Conservation (phyloP, 2,797 vertebrate species). For the Urocyon cinereoargenteus region DNA sequence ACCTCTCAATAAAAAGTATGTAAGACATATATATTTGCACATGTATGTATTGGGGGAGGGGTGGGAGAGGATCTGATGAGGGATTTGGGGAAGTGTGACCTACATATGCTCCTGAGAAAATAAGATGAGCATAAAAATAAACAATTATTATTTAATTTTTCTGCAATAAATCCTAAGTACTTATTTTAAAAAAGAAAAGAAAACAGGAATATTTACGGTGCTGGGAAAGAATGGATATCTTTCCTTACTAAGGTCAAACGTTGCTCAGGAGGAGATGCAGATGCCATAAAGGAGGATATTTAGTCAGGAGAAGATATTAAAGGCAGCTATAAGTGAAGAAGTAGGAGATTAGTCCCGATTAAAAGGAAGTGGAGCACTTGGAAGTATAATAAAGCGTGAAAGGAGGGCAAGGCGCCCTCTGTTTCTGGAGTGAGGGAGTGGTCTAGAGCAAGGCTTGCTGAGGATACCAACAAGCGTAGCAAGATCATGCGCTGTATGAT, state of each 20-base stretch:
- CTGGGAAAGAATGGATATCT: background rate
- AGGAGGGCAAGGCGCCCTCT: background rate
- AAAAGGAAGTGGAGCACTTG: background rate
- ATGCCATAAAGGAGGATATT: background rate
- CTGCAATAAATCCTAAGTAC: background rate
- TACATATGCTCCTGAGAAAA: background rate
- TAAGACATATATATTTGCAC: background rate
- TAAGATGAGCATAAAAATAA: background rate
- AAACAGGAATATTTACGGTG: background rate
- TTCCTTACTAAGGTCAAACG: background rate
- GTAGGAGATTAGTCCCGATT: too few relatives aligned
- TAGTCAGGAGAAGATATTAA: background rate
- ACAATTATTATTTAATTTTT: background rate
- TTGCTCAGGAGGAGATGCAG: background rate
- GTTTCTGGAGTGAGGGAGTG: background rate
- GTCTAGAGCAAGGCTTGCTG: background rate
- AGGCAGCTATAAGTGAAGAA: background rate
- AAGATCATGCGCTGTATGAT: background rate
- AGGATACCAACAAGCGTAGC: background rate
- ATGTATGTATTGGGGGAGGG: too few relatives aligned
- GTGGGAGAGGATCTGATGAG: background rate
- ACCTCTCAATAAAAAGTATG: background rate
- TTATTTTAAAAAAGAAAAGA: constrained; percentile 45
- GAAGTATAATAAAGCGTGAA: background rate
- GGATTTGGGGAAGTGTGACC: background rate